Evolutionary conservation across 2,797 vertebrate species (phyloP).

Genomic region (Rhynchotus rufescens): DNA sequence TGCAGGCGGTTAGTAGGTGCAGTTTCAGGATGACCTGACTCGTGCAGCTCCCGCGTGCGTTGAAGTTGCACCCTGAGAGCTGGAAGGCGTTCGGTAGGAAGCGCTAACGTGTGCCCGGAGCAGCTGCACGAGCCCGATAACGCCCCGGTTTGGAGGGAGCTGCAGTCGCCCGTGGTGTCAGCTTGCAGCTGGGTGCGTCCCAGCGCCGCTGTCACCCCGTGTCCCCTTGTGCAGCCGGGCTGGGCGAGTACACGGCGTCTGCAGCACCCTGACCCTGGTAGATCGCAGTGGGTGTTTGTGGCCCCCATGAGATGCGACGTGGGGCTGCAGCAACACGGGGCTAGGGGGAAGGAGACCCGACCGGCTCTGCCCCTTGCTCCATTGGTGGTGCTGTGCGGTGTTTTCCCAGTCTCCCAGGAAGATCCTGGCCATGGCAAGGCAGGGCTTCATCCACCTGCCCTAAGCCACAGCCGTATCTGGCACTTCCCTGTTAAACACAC

Average conservation of each 20-base stretch:
- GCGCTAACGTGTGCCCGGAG: background rate
- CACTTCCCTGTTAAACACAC: background rate
- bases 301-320: background rate
- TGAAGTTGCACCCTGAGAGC: background rate
- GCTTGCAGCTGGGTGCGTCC: background rate
- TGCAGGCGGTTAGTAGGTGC: background rate
- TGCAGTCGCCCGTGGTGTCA: slow-evolving; percentile 8
- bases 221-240: slow-evolving; percentile 23
- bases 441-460: background rate
- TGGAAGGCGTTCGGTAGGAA: background rate
- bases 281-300: background rate
- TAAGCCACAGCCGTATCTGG: background rate
- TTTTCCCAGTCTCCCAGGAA: background rate
- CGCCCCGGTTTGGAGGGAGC: background rate
- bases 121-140: background rate
- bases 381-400: background rate
- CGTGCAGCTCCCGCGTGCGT: background rate
- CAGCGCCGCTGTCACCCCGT: background rate
- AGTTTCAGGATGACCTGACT: background rate
- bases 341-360: background rate
- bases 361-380: fast-evolving
- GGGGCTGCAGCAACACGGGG: background rate
- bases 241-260: slow-evolving; percentile 18
- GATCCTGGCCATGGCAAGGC: background rate
- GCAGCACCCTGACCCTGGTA: background rate